Evolutionary conservation across 2,797 vertebrate species (phyloP), one percentile per base, ranked within the genome.

Genomic region (Urocyon cinereoargenteus): DNA sequence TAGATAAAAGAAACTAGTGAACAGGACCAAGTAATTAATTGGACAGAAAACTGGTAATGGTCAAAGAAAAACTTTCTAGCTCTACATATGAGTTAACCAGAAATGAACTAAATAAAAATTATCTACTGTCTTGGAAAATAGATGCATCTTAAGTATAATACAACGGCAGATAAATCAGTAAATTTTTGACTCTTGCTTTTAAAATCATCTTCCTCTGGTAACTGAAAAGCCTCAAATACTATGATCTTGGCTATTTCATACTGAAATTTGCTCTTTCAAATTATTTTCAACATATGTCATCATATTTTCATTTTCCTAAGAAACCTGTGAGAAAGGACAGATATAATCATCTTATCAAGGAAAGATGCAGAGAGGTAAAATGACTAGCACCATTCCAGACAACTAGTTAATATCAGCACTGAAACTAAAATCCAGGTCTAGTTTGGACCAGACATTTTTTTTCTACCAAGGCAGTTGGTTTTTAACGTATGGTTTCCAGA

Each of bases 301-400:
- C 34, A 55, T 68, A 89, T 89, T 95, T 97, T 79, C n/a, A 89
- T 94, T 94, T 93, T 93, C 84, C 79, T 72, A 90, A 83, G 53
- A 87, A 89, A 90, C 11, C 26, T 81, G 10, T 51, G 59, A 86
- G 22, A 81, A 97, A 88, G 61, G 26, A 6, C 59, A 97, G 40
- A 55, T 53, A 62, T 26, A 70, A 84, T 9, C 13, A 34, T 79
- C 45, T 64, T 73, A 57, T 68, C 13, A 66, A 83, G 78, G 34
- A 72, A 94, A 90, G n/a, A 18, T 66, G 1, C 5, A 59, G 64
- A 78, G 22, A 92, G 21, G 18, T 34, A 34, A 92, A 85, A 34
- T 24, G 21, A 79, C 19, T 4, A 81, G 36, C 13, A 6, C 28
- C 45, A 57, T 57, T 9, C 24, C 31, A 79, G 4, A 24, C 22